Evolutionary conservation across 2,113 vertebrate genomes (phyloP).

Genomic region (Tetrax tetrax): DNA sequence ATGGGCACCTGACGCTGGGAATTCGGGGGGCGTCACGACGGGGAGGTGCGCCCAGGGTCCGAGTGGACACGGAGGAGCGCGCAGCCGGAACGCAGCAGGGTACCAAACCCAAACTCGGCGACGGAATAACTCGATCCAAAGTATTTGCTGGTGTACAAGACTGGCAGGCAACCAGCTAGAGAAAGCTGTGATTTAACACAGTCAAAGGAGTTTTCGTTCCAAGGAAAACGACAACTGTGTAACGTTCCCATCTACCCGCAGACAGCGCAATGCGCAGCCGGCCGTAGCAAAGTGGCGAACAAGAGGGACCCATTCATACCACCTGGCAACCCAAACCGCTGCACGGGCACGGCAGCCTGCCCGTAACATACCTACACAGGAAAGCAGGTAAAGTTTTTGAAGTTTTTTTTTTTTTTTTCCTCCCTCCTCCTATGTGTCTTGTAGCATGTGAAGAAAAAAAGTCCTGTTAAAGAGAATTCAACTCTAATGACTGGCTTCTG

Average conservation of each 20-base stretch:
- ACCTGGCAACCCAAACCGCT: fast-evolving
- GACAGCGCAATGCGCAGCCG: neutral
- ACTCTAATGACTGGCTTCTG: neutral
- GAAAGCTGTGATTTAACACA: neutral
- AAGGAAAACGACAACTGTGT: neutral
- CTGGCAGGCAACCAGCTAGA: neutral
- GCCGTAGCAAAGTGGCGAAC: fast-evolving
- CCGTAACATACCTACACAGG: fast-evolving
- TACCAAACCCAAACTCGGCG: fast-evolving
- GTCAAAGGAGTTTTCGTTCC: neutral
- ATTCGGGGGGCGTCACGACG: fast-evolving
- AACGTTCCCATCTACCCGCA: neutral
- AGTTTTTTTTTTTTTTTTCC: too few species aligned
- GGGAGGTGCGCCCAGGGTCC: fast-evolving
- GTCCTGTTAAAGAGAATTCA: neutral
- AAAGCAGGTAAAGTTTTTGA: too few species aligned
- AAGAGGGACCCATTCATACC: neutral
- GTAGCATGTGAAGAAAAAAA: neutral
- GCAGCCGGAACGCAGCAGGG: fast-evolving
- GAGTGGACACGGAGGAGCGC: neutral
- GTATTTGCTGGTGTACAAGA: fast-evolving
- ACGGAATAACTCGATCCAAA: neutral
- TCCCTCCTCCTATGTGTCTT: neutral
- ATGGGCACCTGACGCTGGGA: fast-evolving
- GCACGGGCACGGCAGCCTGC: fast-evolving